Evolutionary conservation across 2,797 vertebrate genomes (phyloP), one percentile per base, ranked within the genome.

Genomic region (Rhinoraja longicauda): DNA sequence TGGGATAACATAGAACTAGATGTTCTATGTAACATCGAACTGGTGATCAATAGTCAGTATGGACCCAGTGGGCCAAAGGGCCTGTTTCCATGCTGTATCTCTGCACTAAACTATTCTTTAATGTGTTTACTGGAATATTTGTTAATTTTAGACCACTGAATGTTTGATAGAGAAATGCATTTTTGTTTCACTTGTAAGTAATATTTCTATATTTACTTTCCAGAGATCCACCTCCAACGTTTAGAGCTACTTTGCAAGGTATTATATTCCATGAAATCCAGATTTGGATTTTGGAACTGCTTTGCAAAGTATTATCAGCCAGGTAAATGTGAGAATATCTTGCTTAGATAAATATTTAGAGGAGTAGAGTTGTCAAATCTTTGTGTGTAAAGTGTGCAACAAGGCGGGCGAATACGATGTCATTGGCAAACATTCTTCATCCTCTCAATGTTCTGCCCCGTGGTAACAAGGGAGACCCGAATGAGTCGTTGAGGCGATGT

Each of bases 291-390:
- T 92, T 75, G 72, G 90, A 92, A 92, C 70, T 92, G 26, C 70
- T 92, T 92, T 92, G 90, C 90, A 92, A 92, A 92, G 90, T 92
- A 92, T 39, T 92, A 24, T 92, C 90, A 29, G 39, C 70, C 90
- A 92, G 90, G 90, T 92, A 92, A 92, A 75, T 75, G 39, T 45
- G 36, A 45, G 67, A 91, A 15, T 73, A 53, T 59, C 17, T 88
- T 67, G 15, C 67, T 2, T 64, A 24, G 59, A 67, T 64, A 67
- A 64, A 21, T 64, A 36, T 32, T 1, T 88, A 36, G 84, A 88
- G 84, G 7, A 88, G 36, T 64, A 36, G 32, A 62, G 13, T n/a
- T 36, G 17, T 88, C 64, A 64, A 12, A 19, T 6, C 6, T 88
- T 36, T 67, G n/a, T 62, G n/a, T 32, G 29, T 67, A 67, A 62